phyloP scores from a whole-genome alignment of 2,113 vertebrate species.

The Martes martes region DNA sequence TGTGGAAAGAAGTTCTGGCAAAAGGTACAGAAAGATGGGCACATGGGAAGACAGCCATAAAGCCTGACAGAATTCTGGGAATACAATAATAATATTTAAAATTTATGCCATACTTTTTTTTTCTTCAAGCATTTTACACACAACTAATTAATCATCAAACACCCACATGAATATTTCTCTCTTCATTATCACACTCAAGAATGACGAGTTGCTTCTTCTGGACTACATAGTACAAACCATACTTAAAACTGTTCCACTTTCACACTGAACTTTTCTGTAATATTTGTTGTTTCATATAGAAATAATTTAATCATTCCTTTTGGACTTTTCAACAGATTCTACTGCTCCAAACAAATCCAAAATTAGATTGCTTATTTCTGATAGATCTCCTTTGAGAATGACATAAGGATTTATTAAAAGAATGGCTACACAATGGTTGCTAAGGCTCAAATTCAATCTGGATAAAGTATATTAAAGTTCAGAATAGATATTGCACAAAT shows the following conservation, averaged over 20 bases:
- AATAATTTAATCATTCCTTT: constrained; percentile 52
- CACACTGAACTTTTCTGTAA: constrained; percentile 24
- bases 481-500: background rate
- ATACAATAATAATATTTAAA: constrained; percentile 68
- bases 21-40: constrained; percentile 52
- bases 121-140: constrained; percentile 60
- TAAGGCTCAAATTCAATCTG: constrained; percentile 12
- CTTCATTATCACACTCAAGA: constrained; percentile 57
- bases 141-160: constrained; percentile 72
- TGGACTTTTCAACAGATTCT: constrained; percentile 39
- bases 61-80: constrained; percentile 61
- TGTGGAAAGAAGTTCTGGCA: constrained; percentile 25
- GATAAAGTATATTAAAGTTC: constrained; percentile 27
- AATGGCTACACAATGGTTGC: background rate
- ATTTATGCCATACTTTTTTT: constrained; percentile 55
- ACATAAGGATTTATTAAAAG: constrained; percentile 35
- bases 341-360: constrained; percentile 24
- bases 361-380: constrained; percentile 28
- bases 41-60: constrained; percentile 56
- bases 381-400: constrained; percentile 40
- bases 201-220: constrained; percentile 50
- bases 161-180: constrained; percentile 66
- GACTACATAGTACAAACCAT: constrained; percentile 46
- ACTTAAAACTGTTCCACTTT: constrained; percentile 11
- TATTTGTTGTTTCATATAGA: constrained; percentile 43